Percentiles rank a stretch among this genome's conserved stretches.
Conservation (phyloP, 2,113 vertebrate species). For the Lophochroa leadbeateri region DNA sequence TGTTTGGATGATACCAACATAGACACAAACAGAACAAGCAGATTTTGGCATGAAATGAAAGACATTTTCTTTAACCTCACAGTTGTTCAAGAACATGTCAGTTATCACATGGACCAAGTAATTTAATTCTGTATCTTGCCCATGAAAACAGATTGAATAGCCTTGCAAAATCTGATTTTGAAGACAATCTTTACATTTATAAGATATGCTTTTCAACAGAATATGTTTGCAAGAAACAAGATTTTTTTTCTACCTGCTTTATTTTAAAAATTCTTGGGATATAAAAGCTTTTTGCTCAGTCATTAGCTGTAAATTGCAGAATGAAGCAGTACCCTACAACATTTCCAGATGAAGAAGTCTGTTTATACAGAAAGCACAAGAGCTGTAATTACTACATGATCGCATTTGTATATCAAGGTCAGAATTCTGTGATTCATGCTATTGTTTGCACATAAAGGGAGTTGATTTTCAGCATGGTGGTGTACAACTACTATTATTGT, state of each 20-base stretch:
- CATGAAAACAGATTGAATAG: not conserved
- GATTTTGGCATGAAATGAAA: constrained; percentile 15
- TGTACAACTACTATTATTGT: constrained; percentile 54
- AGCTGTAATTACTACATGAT: constrained; percentile 67
- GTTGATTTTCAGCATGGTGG: constrained; percentile 53
- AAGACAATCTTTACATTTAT: not conserved
- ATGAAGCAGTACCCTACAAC: constrained; percentile 17
- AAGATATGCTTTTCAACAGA: not conserved
- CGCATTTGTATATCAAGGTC: constrained; percentile 66
- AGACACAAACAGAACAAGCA: constrained; percentile 22
- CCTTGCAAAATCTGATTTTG: not conserved
- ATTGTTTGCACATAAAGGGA: constrained; percentile 68
- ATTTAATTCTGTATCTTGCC: not conserved
- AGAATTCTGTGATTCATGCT: constrained; percentile 62
- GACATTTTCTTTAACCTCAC: not conserved
- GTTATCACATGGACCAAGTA: not conserved
- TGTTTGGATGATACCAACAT: not conserved
- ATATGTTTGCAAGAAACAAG: not conserved
- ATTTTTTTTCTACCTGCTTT: constrained; percentile 3
- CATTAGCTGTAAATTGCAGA: constrained; percentile 40
- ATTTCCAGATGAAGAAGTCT: constrained; percentile 51
- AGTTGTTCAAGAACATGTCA: not conserved
- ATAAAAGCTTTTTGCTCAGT: constrained; percentile 3
- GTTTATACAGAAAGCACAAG: constrained; percentile 58
- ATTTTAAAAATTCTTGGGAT: constrained; percentile 8